Evolutionary conservation across 2,888 invertebrate genomes (phyloP).

Genomic region (Lasioglossum vierecki): DNA sequence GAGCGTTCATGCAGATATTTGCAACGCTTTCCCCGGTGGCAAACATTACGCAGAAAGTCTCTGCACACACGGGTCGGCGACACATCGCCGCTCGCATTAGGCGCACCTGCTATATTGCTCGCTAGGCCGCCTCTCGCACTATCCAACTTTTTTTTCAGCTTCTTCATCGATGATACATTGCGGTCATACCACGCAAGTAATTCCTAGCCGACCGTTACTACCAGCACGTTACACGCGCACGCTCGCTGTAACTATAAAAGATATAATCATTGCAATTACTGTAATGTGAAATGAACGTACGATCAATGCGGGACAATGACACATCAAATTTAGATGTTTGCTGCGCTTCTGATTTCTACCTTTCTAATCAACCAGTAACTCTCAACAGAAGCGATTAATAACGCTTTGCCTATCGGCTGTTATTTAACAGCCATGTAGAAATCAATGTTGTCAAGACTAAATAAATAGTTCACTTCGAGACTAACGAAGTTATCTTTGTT

Average conservation of each 20-base stretch:
- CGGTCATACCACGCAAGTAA: conserved; percentile 49
- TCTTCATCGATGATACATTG: conserved; percentile 73
- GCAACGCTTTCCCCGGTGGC: conserved; percentile 85
- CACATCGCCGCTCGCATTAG: conserved; percentile 71
- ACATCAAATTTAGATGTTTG: neutral
- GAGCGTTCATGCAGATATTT: conserved; percentile 85
- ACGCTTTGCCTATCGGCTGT: neutral
- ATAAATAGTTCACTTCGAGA: too few species aligned
- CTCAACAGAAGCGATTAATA: neutral
- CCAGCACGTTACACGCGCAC: conserved; percentile 18
- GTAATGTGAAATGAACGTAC: neutral
- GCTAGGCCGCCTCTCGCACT: conserved; percentile 45
- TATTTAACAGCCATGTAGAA: neutral
- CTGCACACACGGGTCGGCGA: conserved; percentile 84
- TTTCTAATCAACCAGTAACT: neutral
- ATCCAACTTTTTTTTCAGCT: conserved; percentile 68
- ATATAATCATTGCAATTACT: neutral
- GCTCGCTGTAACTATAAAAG: conserved; percentile 55
- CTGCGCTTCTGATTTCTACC: neutral
- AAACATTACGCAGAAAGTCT: conserved; percentile 86
- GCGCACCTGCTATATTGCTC: conserved; percentile 66
- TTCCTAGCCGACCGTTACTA: conserved; percentile 38
- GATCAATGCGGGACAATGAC: neutral
- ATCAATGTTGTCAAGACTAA: neutral
- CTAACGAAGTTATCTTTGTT: too few species aligned